These are phyloP conservation scores for Dicycla oo DNA, from an alignment of 2,888 invertebrate species.

Conservation along the genomic window DNA sequence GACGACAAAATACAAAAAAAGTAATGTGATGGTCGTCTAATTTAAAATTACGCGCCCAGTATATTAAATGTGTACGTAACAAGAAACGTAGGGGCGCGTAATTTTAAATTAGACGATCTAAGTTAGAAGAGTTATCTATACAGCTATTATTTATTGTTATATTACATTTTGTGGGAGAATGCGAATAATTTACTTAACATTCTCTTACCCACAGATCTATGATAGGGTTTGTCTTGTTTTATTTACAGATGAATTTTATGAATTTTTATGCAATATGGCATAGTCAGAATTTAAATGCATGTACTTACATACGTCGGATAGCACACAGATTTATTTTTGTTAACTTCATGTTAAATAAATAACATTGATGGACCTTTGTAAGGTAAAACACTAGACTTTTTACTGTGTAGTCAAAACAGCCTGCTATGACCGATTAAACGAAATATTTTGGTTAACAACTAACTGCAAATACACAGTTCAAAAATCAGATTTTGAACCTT, in stretches of 20 bases:
- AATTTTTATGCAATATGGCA: not conserved
- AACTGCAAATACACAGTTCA: slow-evolving; percentile 32
- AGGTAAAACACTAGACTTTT: not conserved
- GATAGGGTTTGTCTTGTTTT: not conserved
- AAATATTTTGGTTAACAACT: not conserved
- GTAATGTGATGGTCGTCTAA: not conserved
- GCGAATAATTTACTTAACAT: not conserved
- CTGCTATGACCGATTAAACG: not conserved
- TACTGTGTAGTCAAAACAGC: not conserved
- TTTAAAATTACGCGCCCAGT: not conserved
- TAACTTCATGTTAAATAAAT: slow-evolving; percentile 24
- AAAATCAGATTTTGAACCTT: slow-evolving; percentile 39
- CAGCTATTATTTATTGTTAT: too few species aligned
- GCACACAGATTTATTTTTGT: slow-evolving; percentile 12
- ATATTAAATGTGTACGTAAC: not conserved
- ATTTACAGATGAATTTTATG: not conserved
- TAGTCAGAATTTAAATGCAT: not conserved
- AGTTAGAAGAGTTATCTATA: not conserved
- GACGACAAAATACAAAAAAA: not conserved
- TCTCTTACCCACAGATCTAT: not conserved
- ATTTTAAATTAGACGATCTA: not conserved
- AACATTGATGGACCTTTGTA: not conserved
- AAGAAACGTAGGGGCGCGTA: not conserved
- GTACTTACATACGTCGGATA: slow-evolving; percentile 41
- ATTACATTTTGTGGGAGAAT: not conserved